Base-by-base conservation (phyloP, 2,888 invertebrate species). In the Hypsopygia costalis region DNA sequence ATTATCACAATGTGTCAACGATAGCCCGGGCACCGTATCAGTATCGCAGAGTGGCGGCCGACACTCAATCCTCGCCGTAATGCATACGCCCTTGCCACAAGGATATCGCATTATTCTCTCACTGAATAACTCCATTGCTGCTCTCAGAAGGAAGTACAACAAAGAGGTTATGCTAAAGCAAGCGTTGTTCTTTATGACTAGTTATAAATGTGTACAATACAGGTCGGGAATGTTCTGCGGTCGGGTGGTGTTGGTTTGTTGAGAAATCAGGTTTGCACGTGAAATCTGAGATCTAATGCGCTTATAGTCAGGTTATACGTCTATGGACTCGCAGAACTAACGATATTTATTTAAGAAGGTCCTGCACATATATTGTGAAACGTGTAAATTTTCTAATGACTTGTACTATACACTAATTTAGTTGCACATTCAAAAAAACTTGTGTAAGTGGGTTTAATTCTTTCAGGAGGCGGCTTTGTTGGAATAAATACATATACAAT, bases 51-150 rank as follows among this genome's bases (percentile, higher is more conserved):
- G 16, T 12, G 29, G 43, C 11, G 52, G 53, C 47, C 55, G 72
- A 68, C 55, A 77, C 54, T 52, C 53, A 70, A 80, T 75, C 64
- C 52, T 41, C 46, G 51, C 44, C 67, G 76, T 73, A 76, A 82
- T 73, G 65, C 66, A 81, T 74, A 74, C 66, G 70, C 68, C 70
- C 68, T 72, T 73, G 71, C 60, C 56, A 54, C 72, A 71, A 74
- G 68, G 69, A 69, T 66, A 58, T 53, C 41, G 41, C 16, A 20
- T 10, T 25, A 7, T 25, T 25, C 25, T 5, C 36, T 20, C 9
- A 30, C 29, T 20, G 21, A 22, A 22, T 8, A 27, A 27, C 21
- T 28, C 36, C 36, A 29, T 36, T 36, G 28, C 16, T 36, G 9
- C 29, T 12, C 25, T 12, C n/a, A 7, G 11, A 11, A 35, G n/a